These are phyloP conservation scores for Tinamus guttatus DNA, from an alignment of 2,113 vertebrate genomes.

Conservation along the genomic window DNA sequence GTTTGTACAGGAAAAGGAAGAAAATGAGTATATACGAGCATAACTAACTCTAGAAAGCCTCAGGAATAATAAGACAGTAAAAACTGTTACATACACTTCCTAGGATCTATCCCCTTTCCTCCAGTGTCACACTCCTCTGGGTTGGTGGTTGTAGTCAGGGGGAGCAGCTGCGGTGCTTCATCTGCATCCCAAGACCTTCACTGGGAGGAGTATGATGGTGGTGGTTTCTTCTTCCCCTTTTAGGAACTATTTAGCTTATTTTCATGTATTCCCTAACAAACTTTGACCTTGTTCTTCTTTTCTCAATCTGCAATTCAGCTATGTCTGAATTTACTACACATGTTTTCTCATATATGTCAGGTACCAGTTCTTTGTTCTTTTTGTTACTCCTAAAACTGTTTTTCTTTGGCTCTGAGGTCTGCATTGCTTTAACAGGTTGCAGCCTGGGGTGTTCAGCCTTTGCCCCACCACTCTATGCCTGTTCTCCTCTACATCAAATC, in stretches of 20 bases:
- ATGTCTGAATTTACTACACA: background rate
- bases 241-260: background rate
- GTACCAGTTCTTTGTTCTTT: background rate
- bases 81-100: background rate
- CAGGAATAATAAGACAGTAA: background rate
- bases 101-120: background rate
- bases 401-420: background rate
- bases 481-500: background rate
- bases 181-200: background rate
- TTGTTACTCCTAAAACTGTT: background rate
- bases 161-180: fast-evolving
- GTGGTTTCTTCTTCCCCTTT: background rate
- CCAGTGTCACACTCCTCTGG: background rate
- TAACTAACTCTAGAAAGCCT: background rate
- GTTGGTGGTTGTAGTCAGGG: background rate
- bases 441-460: background rate
- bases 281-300: background rate
- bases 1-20: background rate
- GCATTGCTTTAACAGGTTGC: background rate
- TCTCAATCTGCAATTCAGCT: background rate
- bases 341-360: background rate
- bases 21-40: background rate
- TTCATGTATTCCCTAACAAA: background rate
- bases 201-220: no score
- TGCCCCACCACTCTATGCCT: background rate